Base-by-base conservation (phyloP, 2,888 invertebrate genomes). In the Stenotaenia linearis region DNA sequence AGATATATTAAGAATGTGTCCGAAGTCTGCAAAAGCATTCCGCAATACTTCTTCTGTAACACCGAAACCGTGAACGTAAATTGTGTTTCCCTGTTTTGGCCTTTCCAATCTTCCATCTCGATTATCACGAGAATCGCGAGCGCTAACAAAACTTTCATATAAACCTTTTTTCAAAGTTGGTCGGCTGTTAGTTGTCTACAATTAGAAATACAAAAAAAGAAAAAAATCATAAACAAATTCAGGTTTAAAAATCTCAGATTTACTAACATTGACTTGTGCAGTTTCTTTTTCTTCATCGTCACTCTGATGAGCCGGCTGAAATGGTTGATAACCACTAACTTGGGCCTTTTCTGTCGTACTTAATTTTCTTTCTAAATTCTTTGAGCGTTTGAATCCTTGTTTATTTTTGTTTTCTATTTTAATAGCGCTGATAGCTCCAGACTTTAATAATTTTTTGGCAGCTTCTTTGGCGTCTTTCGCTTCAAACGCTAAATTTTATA, bases 401-500 rank as follows among this genome's bases (percentile, higher is more conserved):
- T 96, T 96, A 86, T 97, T 96, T 45, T 95, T 92, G 76, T 82
- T 84, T 79, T 85, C 86, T 37, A 84, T 84, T 81, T 84, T 85
- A 23, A 86, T 84, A 1, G 83, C 83, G 80, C 85, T 85, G 45
- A 86, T 86, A 1, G 85, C 85, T 10, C 97, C 97, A 82, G 95
- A 94, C 87, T 95, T 95, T 1, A 97, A 91, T n/a, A 97, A 88
- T 85, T 97, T 97, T 80, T 96, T 93, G 0, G 97, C 97, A 30
- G 96, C 94, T 88, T 97, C 97, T 75, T 96, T 91, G 1, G 97
- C 97, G 89, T 97, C 96, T 80, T 95, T 90, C 0, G 94, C 95
- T 87, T 96, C 95, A 5, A 94, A 92, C 0, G 94, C 78, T 78
- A 15, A 61, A n/a, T 45, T 25, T 15, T 45, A 7, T 75, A 40